Evolutionary conservation across 2,113 vertebrate species (phyloP).

Genomic region (Rhinolophus sinicus): DNA sequence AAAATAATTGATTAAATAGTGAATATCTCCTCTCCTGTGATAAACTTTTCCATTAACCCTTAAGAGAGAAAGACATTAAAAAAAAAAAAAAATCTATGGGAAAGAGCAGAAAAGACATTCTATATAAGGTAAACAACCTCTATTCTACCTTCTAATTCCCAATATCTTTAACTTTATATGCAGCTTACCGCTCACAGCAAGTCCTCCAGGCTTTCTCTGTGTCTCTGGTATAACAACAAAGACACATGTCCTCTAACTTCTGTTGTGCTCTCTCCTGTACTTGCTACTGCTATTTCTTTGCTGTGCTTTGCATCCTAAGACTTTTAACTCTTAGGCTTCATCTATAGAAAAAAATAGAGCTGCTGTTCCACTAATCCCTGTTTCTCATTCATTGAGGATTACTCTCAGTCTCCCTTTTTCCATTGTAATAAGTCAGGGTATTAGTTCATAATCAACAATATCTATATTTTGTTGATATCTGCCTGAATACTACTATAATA

Average conservation of each 20-base stretch:
- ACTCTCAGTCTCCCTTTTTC: constrained; percentile 68
- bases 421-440: constrained; percentile 7
- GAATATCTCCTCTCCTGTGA: neutral
- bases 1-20: constrained; percentile 31
- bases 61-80: constrained; percentile 35
- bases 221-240: constrained; percentile 46
- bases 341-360: constrained; percentile 70
- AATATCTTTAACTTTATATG: constrained; percentile 57
- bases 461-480: constrained; percentile 70
- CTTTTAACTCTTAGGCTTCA: constrained; percentile 72
- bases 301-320: constrained; percentile 69
- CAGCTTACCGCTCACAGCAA: constrained; percentile 72
- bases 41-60: constrained; percentile 52
- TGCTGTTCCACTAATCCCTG: constrained; percentile 68
- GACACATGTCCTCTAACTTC: constrained; percentile 45
- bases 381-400: constrained; percentile 72
- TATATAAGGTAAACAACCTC: constrained; percentile 41
- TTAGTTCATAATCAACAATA: constrained; percentile 44
- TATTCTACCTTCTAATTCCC: constrained; percentile 16
- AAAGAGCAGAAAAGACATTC: neutral
- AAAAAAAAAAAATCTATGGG: neutral
- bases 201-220: constrained; percentile 65
- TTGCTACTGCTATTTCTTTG: constrained; percentile 63
- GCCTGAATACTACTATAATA: constrained; percentile 51
- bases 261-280: constrained; percentile 52